Conservation (phyloP, 92 coral and sea anemone genomes). For the Heteractis magnifica region DNA sequence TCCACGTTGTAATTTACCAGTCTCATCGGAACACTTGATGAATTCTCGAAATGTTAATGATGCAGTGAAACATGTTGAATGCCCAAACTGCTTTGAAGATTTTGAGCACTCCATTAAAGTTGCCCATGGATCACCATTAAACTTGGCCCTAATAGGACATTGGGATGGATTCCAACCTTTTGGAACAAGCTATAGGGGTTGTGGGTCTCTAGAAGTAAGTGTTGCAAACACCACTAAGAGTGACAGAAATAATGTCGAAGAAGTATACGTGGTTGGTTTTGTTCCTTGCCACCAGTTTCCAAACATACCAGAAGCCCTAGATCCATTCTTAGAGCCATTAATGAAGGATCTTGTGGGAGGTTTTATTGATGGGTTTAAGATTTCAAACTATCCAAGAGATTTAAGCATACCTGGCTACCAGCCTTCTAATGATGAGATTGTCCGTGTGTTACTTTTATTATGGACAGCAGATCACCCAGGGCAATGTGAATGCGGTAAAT, state of each 20-base stretch:
- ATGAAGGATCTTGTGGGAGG: slow-evolving; percentile 43
- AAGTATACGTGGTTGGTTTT: slow-evolving; percentile 61
- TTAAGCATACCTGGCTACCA: too few species aligned
- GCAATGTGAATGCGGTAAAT: slow-evolving; percentile 60
- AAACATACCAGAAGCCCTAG: slow-evolving; percentile 45
- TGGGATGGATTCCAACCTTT: slow-evolving; percentile 68
- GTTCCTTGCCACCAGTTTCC: slow-evolving; percentile 47
- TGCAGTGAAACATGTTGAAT: slow-evolving; percentile 33
- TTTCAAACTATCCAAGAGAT: slow-evolving; percentile 20
- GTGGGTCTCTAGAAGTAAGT: slow-evolving; percentile 57
- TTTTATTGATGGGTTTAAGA: slow-evolving; percentile 50
- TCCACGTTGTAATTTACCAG: slow-evolving; percentile 33
- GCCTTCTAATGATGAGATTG: neutral
- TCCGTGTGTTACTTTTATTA: slow-evolving; percentile 27
- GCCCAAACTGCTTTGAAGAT: slow-evolving; percentile 53
- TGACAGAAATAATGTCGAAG: slow-evolving; percentile 52
- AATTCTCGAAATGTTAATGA: slow-evolving; percentile 34
- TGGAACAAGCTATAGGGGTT: slow-evolving; percentile 47
- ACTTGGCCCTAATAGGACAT: slow-evolving; percentile 60
- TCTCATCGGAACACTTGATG: slow-evolving; percentile 35
- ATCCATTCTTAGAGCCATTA: slow-evolving; percentile 41
- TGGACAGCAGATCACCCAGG: slow-evolving; percentile 75
- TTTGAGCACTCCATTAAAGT: slow-evolving; percentile 31
- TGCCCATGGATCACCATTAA: slow-evolving; percentile 47
- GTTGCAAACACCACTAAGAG: slow-evolving; percentile 54